These are phyloP conservation scores for Actinia tenebrosa DNA, from an alignment of 64 coral and sea anemone species.

Conservation along the genomic window DNA sequence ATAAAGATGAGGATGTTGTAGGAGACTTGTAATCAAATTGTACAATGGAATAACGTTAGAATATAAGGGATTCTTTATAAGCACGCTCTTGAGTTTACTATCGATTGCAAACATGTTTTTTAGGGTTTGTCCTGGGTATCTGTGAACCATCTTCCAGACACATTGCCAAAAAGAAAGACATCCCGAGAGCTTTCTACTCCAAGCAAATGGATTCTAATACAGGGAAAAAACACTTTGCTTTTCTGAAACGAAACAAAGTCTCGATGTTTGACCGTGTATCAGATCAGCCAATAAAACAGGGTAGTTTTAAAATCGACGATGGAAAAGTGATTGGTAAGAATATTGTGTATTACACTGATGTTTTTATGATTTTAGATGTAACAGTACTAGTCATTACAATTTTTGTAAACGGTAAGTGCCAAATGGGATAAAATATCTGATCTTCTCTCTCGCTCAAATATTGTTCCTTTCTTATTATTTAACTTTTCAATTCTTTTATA, in stretches of 20 bases:
- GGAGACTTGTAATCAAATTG: too few relatives aligned
- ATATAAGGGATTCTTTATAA: too few relatives aligned
- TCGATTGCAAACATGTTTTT: background rate
- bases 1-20: too few relatives aligned
- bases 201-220: background rate
- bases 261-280: background rate
- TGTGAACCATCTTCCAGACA: background rate
- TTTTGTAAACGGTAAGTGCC: too few relatives aligned
- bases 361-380: too few relatives aligned
- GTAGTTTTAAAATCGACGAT: conserved; percentile 48
- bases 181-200: background rate
- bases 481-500: too few relatives aligned
- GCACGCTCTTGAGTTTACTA: background rate
- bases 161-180: background rate
- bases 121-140: background rate
- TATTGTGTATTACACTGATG: background rate
- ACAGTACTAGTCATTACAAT: too few relatives aligned
- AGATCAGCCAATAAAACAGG: background rate
- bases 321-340: conserved; percentile 38
- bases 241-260: background rate
- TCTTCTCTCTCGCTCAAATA: background rate
- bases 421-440: too few relatives aligned
- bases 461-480: background rate
- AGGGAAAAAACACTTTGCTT: background rate
- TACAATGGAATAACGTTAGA: too few relatives aligned